These are phyloP conservation scores for Myiotriccus ornatus DNA, from an alignment of 2,797 vertebrate species.

Conservation along the genomic window DNA sequence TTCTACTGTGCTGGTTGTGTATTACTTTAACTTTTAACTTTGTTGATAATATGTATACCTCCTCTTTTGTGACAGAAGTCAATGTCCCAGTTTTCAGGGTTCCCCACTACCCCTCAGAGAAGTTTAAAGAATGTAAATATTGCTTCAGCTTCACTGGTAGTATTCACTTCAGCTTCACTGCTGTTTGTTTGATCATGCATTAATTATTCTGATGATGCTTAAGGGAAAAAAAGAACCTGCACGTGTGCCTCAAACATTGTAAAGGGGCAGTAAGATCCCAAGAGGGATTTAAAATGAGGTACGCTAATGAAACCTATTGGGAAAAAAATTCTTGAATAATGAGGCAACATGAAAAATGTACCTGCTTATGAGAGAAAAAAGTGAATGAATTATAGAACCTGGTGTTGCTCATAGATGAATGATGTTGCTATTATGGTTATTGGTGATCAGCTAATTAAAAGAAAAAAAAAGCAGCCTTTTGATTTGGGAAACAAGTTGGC, in stretches of 20 bases:
- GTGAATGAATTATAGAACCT: neutral
- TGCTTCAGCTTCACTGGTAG: neutral
- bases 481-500: neutral
- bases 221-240: neutral
- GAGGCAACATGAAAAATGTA: neutral
- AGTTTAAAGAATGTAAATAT: neutral
- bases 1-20: neutral
- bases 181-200: neutral
- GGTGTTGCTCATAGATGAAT: neutral
- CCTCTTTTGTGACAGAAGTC: neutral
- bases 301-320: neutral
- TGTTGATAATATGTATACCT: neutral
- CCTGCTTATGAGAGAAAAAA: neutral
- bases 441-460: neutral
- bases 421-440: neutral
- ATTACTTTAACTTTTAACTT: neutral
- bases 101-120: neutral
- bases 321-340: neutral
- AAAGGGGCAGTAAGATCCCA: neutral
- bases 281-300: neutral
- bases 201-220: neutral
- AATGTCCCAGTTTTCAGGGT: neutral
- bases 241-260: neutral
- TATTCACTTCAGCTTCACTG: neutral
- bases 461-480: neutral